A percentile compares a stretch with the other conserved stretches of the same genome.
Evolutionary conservation across 2,888 invertebrate species (phyloP).

Genomic region (Sesamia inferens): DNA sequence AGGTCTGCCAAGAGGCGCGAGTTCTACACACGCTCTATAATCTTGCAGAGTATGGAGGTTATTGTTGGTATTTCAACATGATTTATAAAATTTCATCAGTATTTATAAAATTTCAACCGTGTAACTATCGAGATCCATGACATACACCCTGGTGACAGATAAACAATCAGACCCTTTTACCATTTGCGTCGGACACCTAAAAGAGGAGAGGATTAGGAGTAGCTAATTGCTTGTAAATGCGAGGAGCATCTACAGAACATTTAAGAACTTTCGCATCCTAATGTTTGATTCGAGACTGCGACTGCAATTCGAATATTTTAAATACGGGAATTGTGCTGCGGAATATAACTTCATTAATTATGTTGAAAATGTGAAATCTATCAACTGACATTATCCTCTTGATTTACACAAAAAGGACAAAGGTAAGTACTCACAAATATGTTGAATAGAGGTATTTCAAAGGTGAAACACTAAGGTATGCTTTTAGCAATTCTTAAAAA

Average conservation of each 20-base stretch:
- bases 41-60: too few relatives aligned
- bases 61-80: too few relatives aligned
- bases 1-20: too few relatives aligned
- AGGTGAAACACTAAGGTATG: background rate
- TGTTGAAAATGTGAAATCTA: background rate
- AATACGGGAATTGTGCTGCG: background rate
- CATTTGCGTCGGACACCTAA: too few relatives aligned
- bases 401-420: background rate
- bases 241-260: background rate
- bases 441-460: background rate
- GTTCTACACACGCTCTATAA: too few relatives aligned
- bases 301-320: background rate
- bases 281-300: background rate
- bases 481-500: background rate
- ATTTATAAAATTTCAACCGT: too few relatives aligned
- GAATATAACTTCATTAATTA: background rate
- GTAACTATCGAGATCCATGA: too few relatives aligned
- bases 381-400: background rate
- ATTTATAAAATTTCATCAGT: too few relatives aligned
- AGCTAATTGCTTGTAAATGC: background rate
- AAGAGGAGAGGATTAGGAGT: background rate
- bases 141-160: too few relatives aligned
- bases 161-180: too few relatives aligned
- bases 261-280: background rate
- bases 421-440: conserved; percentile 11